A percentile compares a stretch with the other conserved stretches of the same genome.
These are phyloP conservation scores for Yasuhikotakia modesta DNA, from an alignment of 2,797 vertebrate genomes.

Conservation along the genomic window DNA sequence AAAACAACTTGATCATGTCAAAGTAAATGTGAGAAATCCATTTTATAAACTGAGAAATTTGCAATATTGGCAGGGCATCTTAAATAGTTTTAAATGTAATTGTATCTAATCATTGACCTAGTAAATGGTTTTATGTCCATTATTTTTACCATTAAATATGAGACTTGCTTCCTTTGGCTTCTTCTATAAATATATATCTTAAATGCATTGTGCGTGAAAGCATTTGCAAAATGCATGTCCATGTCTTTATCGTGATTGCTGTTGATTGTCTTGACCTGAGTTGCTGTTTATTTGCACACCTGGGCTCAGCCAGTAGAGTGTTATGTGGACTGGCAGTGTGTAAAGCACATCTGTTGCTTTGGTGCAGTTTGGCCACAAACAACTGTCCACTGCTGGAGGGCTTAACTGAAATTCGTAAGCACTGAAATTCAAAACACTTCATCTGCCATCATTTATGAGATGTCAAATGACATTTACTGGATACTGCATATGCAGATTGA, in stretches of 20 bases:
- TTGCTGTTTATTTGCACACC: constrained; percentile 37
- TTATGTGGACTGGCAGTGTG: constrained; percentile 58
- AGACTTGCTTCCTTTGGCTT: background rate
- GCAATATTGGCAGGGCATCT: background rate
- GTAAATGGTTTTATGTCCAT: background rate
- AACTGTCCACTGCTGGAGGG: constrained; percentile 68
- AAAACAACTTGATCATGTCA: constrained; percentile 20
- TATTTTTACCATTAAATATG: background rate
- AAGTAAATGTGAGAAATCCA: background rate
- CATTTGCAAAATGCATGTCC: background rate
- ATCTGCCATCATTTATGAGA: constrained; percentile 21
- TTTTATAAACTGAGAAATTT: background rate
- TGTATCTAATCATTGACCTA: background rate
- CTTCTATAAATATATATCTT: background rate
- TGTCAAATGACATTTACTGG: background rate
- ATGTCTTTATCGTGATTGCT: background rate
- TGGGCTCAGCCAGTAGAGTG: constrained; percentile 31
- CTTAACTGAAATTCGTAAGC: constrained; percentile 27
- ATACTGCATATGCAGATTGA: background rate
- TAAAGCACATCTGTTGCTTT: constrained; percentile 48
- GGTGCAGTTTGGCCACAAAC: constrained; percentile 44
- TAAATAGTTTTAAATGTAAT: background rate
- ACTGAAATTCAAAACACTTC: background rate
- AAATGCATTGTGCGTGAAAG: too few relatives aligned
- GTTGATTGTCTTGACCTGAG: constrained; percentile 19